phyloP scores from a whole-genome alignment of 2,797 vertebrate genomes.

The Artibeus lituratus region DNA sequence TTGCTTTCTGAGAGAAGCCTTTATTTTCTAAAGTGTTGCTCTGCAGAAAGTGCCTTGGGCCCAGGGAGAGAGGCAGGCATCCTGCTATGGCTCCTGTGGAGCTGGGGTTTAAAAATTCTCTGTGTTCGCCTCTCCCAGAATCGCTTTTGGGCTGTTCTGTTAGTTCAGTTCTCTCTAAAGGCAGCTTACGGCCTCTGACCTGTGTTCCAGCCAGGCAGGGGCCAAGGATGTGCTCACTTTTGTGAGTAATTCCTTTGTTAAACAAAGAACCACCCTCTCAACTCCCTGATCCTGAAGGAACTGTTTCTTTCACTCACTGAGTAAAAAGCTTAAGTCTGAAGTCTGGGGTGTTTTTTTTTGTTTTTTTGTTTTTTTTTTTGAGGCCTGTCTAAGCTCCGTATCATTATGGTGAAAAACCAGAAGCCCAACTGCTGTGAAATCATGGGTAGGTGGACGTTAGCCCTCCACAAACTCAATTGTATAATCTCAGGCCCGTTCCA shows the following conservation, averaged over 20 bases:
- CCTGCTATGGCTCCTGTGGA: not conserved
- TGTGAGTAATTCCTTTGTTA: not conserved
- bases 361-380: not conserved
- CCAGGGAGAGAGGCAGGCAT: not conserved
- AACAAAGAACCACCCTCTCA: not conserved
- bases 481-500: not conserved
- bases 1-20: constrained; percentile 19
- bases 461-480: not conserved
- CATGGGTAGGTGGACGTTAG: not conserved
- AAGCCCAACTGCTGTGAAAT: not conserved
- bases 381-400: not conserved
- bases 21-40: constrained; percentile 11
- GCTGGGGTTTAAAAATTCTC: not conserved
- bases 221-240: not conserved
- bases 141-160: not conserved
- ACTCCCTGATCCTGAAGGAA: not conserved
- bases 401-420: constrained; percentile 33
- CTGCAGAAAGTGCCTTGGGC: not conserved
- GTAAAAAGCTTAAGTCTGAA: not conserved
- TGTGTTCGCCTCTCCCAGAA: not conserved
- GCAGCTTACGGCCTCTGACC: not conserved
- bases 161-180: not conserved
- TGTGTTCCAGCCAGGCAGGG: not conserved
- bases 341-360: not conserved
- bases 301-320: not conserved